Evolutionary conservation across 2,113 vertebrate genomes (phyloP).

Genomic region (Egretta garzetta): DNA sequence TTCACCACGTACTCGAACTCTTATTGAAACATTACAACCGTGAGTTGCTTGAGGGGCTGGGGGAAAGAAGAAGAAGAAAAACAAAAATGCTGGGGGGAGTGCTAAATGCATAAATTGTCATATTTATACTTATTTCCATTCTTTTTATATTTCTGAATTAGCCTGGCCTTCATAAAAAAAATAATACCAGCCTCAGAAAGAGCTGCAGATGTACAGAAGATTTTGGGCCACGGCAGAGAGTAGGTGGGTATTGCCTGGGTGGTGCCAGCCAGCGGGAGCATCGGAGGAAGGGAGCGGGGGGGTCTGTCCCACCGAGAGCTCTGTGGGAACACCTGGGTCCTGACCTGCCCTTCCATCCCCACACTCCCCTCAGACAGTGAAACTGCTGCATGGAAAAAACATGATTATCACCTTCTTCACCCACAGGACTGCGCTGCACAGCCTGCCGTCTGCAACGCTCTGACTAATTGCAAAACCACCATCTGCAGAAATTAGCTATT

Average conservation of each 20-base stretch:
- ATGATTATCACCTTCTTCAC: background rate
- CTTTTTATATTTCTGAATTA: background rate
- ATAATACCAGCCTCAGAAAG: background rate
- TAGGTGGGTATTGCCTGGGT: too few relatives aligned
- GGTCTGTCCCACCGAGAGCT: fast-evolving
- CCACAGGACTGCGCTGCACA: background rate
- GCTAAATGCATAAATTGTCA: background rate
- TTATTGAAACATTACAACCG: background rate
- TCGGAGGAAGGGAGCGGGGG: fast-evolving
- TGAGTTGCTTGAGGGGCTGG: background rate
- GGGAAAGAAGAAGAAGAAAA: background rate
- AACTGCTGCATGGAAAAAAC: background rate
- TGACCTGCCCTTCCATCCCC: background rate
- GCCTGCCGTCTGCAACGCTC: background rate
- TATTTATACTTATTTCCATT: background rate
- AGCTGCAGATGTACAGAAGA: background rate
- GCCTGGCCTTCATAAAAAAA: background rate
- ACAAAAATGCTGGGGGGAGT: background rate
- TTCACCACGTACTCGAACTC: background rate
- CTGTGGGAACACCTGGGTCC: fast-evolving
- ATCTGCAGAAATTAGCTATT: background rate
- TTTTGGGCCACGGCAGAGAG: background rate
- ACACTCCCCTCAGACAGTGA: fast-evolving
- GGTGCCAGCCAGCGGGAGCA: background rate
- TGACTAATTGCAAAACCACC: background rate